Evolutionary conservation across 2,113 vertebrate species (phyloP).

Genomic region (Macaca nemestrina): DNA sequence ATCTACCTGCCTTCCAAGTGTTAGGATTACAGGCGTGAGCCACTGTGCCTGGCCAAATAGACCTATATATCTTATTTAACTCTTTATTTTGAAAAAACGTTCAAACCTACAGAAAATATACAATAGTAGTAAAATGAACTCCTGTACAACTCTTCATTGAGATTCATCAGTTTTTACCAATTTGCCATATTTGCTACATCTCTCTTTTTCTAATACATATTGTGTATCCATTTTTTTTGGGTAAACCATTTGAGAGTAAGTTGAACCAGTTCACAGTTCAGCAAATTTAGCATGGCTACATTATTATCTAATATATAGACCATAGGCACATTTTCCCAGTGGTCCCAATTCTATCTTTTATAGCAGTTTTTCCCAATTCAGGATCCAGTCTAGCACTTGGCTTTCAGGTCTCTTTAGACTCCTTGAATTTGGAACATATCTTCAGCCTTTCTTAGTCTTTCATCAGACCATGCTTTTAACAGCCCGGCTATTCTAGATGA

Average conservation of each 20-base stretch:
- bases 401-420: neutral
- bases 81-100: constrained; percentile 45
- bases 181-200: neutral
- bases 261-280: neutral
- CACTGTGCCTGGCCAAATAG: neutral
- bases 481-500: neutral
- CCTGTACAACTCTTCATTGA: neutral
- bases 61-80: neutral
- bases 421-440: neutral
- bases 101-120: neutral
- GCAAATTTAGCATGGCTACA: neutral
- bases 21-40: too few relatives aligned
- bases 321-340: neutral
- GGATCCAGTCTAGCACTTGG: neutral
- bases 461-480: neutral
- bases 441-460: neutral
- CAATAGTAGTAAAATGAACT: neutral
- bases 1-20: too few relatives aligned
- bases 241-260: neutral
- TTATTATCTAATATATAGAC: neutral
- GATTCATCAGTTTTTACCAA: neutral
- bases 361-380: neutral
- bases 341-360: neutral
- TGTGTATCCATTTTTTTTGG: neutral
- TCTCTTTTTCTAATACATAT: neutral